Evolutionary conservation across 2,797 vertebrate species (phyloP), one percentile per base, ranked within the genome.

Genomic region (Carapus acus): DNA sequence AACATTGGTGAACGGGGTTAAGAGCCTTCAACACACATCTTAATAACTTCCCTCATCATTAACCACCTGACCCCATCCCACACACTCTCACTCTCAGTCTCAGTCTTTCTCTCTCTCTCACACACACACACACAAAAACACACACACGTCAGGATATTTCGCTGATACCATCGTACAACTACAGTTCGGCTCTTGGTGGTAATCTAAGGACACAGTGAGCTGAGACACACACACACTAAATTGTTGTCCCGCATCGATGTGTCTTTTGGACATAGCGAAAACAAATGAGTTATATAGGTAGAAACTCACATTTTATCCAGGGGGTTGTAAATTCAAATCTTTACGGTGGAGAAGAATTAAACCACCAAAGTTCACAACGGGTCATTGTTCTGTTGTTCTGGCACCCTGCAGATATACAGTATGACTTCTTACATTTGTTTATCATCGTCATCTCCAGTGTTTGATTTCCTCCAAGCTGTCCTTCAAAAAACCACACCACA

Each of bases 41-140:
- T 69, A 59, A 77, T 78, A 49, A 62, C 60, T 39, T 36, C 29
- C 44, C 14, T 54, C 53, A 66, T 58, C 31, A 31, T 11, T 57
- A 18, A 38, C 18, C 0, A 3, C 1, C 13, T 11, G 11, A 6
- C 6, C 6, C 27, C 27, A 29, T 29, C n/a, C n/a, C n/a, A n/a
- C n/a, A n/a, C n/a, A n/a, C n/a, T n/a, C n/a, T n/a, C n/a, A n/a
- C n/a, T n/a, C n/a, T n/a, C n/a, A n/a, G n/a, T n/a, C n/a, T n/a
- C n/a, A n/a, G n/a, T n/a, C n/a, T n/a, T 9, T 9, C 24, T 9
- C 24, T 9, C 24, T 5, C 24, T 27, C 24, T 5, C 24, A 27
- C 24, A 27, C 24, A 27, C 24, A 27, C 24, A 27, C 5, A 27
- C 24, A 27, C 5, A 27, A 4, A 27, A 27, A 27, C 24, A 27